These are phyloP conservation scores for Oceanites oceanicus DNA, from an alignment of 2,113 vertebrate species.

Conservation along the genomic window DNA sequence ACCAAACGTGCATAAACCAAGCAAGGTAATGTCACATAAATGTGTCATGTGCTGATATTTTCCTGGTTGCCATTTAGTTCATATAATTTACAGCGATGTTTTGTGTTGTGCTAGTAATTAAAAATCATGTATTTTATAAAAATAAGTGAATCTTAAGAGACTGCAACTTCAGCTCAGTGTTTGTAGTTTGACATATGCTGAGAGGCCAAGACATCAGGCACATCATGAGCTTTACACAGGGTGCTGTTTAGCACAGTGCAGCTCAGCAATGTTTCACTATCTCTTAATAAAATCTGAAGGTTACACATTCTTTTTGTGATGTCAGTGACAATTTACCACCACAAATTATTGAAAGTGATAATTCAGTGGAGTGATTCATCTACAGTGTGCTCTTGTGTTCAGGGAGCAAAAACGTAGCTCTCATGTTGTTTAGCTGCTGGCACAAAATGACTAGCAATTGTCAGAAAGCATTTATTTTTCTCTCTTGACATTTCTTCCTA, in stretches of 20 bases:
- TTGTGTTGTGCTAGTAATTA: background rate
- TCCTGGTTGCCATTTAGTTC: background rate
- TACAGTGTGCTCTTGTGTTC: background rate
- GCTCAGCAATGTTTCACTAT: background rate
- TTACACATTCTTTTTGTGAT: background rate
- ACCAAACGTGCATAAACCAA: background rate
- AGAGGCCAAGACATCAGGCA: background rate
- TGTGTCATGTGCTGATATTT: background rate
- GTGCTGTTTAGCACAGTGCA: background rate
- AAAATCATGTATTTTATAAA: background rate
- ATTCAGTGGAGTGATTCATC: background rate
- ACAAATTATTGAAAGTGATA: background rate
- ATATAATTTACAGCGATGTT: background rate
- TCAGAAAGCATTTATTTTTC: background rate
- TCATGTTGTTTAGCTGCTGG: background rate
- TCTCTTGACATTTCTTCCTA: background rate
- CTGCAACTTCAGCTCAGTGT: background rate
- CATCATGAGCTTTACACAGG: background rate
- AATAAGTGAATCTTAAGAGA: background rate
- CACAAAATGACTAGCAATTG: background rate
- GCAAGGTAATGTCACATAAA: background rate
- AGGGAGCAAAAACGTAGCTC: background rate
- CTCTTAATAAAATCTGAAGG: conserved; percentile 3
- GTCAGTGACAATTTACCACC: background rate
- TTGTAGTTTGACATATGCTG: background rate